These are phyloP conservation scores for Gallinago jamesoni DNA, from an alignment of 2,113 vertebrate species.

Conservation along the genomic window DNA sequence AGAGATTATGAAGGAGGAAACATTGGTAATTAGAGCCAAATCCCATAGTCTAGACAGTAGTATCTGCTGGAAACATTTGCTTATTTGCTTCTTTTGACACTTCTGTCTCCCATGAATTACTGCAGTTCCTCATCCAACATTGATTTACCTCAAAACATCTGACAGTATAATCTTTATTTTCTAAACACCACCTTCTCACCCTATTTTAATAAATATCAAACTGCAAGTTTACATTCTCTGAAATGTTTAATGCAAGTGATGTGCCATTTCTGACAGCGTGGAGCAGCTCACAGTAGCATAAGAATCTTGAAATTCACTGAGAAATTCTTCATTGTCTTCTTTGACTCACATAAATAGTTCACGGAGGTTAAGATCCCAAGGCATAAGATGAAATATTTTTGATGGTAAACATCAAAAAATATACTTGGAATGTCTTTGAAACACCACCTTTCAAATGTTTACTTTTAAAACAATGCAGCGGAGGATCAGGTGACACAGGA, in stretches of 20 bases:
- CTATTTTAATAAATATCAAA: background rate
- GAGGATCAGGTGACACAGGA: background rate
- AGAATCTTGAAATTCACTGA: background rate
- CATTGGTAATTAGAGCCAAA: slow-evolving; percentile 17
- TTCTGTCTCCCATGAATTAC: background rate
- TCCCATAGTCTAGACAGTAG: slow-evolving; percentile 40
- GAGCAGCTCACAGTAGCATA: background rate
- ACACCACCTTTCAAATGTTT: background rate
- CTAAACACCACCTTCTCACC: background rate
- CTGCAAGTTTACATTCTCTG: background rate
- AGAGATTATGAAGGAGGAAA: slow-evolving; percentile 38
- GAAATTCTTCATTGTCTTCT: background rate
- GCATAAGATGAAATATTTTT: background rate
- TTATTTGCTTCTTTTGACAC: background rate
- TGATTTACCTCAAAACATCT: background rate
- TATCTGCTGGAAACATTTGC: background rate
- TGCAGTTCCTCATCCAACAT: background rate
- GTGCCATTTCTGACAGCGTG: background rate
- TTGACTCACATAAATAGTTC: background rate
- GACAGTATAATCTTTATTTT: background rate
- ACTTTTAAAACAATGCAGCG: background rate
- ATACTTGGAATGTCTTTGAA: slow-evolving; percentile 32
- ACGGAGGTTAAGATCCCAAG: background rate
- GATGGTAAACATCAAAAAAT: background rate
- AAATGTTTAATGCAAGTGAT: background rate